Evolutionary conservation across 2,113 vertebrate species (phyloP).

Genomic region (Alces alces): DNA sequence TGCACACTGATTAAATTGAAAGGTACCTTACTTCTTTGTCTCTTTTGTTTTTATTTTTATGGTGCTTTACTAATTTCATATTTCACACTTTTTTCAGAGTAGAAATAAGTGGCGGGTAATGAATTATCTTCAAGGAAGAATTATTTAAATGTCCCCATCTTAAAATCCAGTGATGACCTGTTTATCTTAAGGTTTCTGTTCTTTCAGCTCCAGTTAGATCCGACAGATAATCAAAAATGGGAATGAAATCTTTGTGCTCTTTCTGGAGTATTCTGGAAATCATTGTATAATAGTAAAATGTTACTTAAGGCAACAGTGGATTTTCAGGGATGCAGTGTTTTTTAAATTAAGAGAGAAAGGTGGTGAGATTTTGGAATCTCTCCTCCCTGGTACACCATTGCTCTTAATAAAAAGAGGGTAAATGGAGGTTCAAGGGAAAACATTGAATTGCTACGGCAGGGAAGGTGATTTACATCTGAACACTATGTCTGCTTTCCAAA

Average conservation of each 20-base stretch:
- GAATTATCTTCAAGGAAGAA: slow-evolving; percentile 26
- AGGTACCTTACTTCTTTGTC: slow-evolving; percentile 37
- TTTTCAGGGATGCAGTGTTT: background rate
- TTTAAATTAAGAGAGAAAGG: background rate
- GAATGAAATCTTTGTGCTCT: background rate
- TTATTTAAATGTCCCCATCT: background rate
- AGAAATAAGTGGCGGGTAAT: slow-evolving; percentile 27
- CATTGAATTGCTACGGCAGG: background rate
- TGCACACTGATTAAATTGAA: slow-evolving; percentile 62
- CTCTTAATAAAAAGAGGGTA: background rate
- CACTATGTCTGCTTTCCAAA: background rate
- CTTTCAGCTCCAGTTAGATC: slow-evolving; percentile 25
- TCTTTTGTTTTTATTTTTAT: slow-evolving; percentile 38
- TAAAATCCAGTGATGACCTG: background rate
- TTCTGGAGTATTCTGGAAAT: background rate
- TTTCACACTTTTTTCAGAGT: slow-evolving; percentile 45
- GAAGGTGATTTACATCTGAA: background rate
- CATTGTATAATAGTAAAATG: background rate
- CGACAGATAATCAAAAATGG: background rate
- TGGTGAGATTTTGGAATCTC: background rate
- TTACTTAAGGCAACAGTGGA: background rate
- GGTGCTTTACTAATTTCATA: background rate
- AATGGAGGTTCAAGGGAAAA: background rate
- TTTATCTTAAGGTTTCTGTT: slow-evolving; percentile 21
- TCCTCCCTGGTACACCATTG: background rate